Percentiles rank a stretch among this genome's conserved stretches.
These are phyloP conservation scores for Pseudopipra pipra DNA, from an alignment of 2,113 vertebrate species.

Conservation along the genomic window DNA sequence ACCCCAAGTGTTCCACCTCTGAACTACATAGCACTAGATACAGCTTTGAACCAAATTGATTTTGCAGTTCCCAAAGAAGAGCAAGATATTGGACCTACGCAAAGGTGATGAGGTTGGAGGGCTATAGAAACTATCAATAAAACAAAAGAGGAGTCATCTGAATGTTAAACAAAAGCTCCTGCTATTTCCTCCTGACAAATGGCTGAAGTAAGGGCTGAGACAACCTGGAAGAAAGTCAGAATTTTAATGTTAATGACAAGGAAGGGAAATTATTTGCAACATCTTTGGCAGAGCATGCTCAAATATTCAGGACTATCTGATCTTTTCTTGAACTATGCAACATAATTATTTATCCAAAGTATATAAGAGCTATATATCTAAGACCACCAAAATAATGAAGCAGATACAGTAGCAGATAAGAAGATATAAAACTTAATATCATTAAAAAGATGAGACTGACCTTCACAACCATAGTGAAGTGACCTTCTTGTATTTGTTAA, in stretches of 20 bases:
- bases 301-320: neutral
- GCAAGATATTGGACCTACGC: neutral
- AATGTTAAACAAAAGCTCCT: slow-evolving; percentile 19
- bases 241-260: neutral
- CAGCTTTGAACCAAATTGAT: neutral
- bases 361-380: neutral
- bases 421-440: slow-evolving; percentile 5
- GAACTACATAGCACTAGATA: neutral
- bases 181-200: neutral
- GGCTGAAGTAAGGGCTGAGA: neutral
- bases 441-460: slow-evolving; percentile 2
- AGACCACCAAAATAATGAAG: neutral
- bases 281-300: neutral
- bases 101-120: neutral
- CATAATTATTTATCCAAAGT: neutral
- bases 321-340: neutral
- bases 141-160: neutral
- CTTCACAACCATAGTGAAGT: neutral
- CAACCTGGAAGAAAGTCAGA: neutral
- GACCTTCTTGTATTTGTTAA: neutral
- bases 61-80: neutral
- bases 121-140: neutral
- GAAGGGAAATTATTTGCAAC: neutral
- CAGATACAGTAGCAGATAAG: neutral
- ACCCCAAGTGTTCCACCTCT: neutral